Evolutionary conservation across 1,140 invertebrate genomes (phyloP).

Genomic region (Drosophila chauvacae): DNA sequence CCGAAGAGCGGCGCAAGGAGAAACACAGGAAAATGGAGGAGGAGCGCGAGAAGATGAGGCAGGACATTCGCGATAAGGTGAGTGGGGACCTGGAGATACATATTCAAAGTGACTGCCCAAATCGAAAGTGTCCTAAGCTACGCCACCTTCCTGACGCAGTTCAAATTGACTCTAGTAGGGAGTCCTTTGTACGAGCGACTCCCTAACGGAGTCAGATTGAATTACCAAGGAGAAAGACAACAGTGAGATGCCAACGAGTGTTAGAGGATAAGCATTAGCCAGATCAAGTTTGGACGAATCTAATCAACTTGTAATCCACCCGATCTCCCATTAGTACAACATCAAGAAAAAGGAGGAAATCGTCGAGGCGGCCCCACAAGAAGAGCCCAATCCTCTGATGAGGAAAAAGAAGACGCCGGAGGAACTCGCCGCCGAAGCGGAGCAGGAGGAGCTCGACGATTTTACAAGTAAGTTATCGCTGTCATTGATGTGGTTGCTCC

Average conservation of each 20-base stretch:
- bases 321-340: conserved; percentile 91
- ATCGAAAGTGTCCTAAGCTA: conserved; percentile 29
- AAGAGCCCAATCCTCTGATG: conserved; percentile 95
- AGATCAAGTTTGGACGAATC: conserved; percentile 79
- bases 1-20: conserved; percentile 97
- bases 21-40: conserved; percentile 99
- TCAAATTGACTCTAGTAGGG: conserved; percentile 99
- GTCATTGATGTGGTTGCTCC: conserved; percentile 12
- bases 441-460: conserved; percentile 97
- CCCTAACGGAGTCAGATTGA: conserved; percentile 98
- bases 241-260: conserved; percentile 27
- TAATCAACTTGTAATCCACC: conserved; percentile 8
- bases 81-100: conserved; percentile 11
- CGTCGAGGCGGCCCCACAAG: conserved; percentile 90
- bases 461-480: conserved; percentile 94
- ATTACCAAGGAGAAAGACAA: conserved; percentile 85
- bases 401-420: conserved; percentile 99
- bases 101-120: conserved; percentile 15
- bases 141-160: conserved; percentile 89
- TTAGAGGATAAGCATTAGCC: conserved; percentile 11
- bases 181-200: conserved; percentile 95
- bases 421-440: conserved; percentile 96
- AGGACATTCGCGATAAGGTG: conserved; percentile 99
- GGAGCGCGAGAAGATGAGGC: conserved; percentile 98
- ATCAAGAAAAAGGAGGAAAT: conserved; percentile 98